Evolutionary conservation across 2,888 invertebrate genomes (phyloP).

Genomic region (Drosophila kuntzei): DNA sequence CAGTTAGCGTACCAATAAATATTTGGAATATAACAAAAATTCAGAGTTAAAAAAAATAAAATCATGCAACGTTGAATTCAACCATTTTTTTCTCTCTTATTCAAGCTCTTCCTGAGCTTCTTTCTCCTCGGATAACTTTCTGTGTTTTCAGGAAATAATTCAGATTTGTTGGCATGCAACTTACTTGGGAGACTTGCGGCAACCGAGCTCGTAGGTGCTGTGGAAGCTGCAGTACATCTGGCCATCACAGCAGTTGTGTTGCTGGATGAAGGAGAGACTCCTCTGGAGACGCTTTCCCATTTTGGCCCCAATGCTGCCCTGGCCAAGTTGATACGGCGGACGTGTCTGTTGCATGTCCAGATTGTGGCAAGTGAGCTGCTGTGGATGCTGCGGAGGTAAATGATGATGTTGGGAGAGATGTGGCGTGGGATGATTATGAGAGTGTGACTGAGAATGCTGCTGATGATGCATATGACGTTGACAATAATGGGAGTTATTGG

Average conservation of each 20-base stretch:
- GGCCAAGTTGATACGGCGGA: slow-evolving; percentile 77
- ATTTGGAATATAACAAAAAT: no score
- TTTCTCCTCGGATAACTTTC: no score
- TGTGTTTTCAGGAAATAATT: not conserved
- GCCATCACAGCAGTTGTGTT: slow-evolving; percentile 82
- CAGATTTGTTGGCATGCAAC: slow-evolving; percentile 21
- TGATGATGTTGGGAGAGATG: slow-evolving; percentile 48
- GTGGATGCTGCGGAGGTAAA: slow-evolving; percentile 36
- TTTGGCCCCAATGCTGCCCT: slow-evolving; percentile 81
- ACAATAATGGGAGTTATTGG: slow-evolving; percentile 56
- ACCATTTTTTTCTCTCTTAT: not conserved
- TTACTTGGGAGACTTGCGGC: slow-evolving; percentile 67
- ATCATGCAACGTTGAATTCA: not conserved
- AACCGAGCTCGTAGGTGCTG: slow-evolving; percentile 78
- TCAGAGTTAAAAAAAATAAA: no score
- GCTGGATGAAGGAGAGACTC: slow-evolving; percentile 85
- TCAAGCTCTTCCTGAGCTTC: no score
- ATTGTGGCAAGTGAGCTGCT: slow-evolving; percentile 70
- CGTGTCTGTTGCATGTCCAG: slow-evolving; percentile 62
- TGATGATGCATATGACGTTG: slow-evolving; percentile 47
- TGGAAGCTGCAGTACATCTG: slow-evolving; percentile 81
- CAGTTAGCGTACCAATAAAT: no score
- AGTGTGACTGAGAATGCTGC: slow-evolving; percentile 14
- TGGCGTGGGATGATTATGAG: slow-evolving; percentile 14
- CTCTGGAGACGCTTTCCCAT: slow-evolving; percentile 84